Base-by-base conservation (phyloP, 2,888 invertebrate genomes). In the Tetramorium bicarinatum region DNA sequence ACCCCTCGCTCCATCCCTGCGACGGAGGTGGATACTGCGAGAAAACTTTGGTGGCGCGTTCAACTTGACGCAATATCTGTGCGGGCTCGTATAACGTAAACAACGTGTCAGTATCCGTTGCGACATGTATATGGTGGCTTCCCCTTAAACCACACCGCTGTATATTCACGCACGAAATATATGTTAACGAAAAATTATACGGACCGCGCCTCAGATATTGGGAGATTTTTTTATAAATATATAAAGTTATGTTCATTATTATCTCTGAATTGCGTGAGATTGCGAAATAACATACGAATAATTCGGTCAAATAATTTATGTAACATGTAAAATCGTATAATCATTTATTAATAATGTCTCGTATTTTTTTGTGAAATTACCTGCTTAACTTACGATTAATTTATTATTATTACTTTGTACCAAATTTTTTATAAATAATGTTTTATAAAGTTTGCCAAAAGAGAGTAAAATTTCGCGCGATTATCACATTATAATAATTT, bases 41-140 rank as follows among this genome's bases (percentile, higher is more conserved):
- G 90, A 89, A 92, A 92, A 92, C 89, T 92, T 92, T 91, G 69
- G 84, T 62, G 85, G 76, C 85, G 87, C 83, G 89, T 87, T 87
- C 87, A 92, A 87, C 90, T 91, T 87, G 88, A 89, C 85, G 91
- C 91, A 91, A 91, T 91, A 92, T 90, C 90, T 84, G 87, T 66
- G 87, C 83, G 80, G 87, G 83, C 88, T 87, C 87, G 87, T 85
- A 87, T 88, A 88, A 89, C 87, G 88, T 87, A 84, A 88, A 89
- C 88, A 88, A 88, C 85, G 87, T 87, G 87, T 87, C 87, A 85
- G 83, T 83, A 69, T 82, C 75, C 69, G 75, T 79, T 87, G 87
- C 75, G 85, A 85, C 76, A 77, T 83, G 82, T 85, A 89, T 87
- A 86, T 79, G 82, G 59, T 21, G 59, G 15, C 59, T 80, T 61